Evolutionary conservation across 1,140 invertebrate genomes (phyloP), one percentile per base, ranked within the genome.

Genomic region (Tenebrio molitor): DNA sequence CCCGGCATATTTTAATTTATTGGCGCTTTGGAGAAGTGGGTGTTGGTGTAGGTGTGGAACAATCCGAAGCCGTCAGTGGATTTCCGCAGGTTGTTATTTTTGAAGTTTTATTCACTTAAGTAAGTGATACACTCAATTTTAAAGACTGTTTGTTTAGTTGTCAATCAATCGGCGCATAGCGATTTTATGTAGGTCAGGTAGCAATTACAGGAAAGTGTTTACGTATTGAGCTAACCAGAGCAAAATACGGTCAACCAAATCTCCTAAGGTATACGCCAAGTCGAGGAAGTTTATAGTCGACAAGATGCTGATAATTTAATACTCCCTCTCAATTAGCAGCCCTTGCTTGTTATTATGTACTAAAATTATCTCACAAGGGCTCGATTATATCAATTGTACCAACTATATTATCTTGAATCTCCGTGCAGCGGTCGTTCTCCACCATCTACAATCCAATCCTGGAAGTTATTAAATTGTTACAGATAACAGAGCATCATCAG

Each of bases 281-380:
- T 42, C 33, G 17, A 17, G 62, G 17, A 39, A 65, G 62, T 41
- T 41, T 65, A 65, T 65, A 42, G 39, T 39, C 62, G 65, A 50
- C 66, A 69, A 69, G 66, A 69, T 53, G 66, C 44, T 66, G 67
- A 71, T 76, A 76, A 76, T 76, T 76, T 76, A 76, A 76, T 76
- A 73, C 64, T 69, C 66, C 42, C 65, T 74, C 70, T 72, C 62
- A 76, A 73, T 76, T 76, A 76, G 74, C 42, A 50, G 53, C 67
- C 36, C 74, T 34, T 62, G 44, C 42, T 74, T 66, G 66, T 71
- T 74, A 74, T 76, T 74, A 68, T 74, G 64, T 46, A 73, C 65
- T 69, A 44, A 73, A 73, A 75, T 76, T 76, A 75, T 69, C 73
- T 72, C 69, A 25, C 39, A 19, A 17, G 53, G 44, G 67, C 67